Conservation (phyloP, 2,113 vertebrate genomes). For the Cromileptes altivelis region DNA sequence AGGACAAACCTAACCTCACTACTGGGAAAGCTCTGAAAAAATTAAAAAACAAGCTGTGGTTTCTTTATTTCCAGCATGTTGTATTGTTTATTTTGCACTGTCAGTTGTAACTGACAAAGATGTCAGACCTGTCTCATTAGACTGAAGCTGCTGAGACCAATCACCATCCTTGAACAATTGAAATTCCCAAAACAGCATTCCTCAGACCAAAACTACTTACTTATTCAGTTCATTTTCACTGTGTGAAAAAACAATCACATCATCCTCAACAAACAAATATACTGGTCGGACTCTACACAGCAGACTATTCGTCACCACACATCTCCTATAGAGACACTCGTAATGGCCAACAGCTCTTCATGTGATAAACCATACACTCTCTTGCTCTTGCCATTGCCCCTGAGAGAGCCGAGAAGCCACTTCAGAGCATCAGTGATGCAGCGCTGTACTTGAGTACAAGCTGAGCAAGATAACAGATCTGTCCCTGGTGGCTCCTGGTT, state of each 20-base stretch:
- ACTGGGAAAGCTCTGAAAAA: not conserved
- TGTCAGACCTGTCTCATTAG: not conserved
- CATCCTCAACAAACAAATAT: not conserved
- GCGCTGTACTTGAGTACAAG: conserved; percentile 13
- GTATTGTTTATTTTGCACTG: not conserved
- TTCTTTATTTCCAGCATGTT: not conserved
- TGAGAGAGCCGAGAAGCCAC: conserved; percentile 49
- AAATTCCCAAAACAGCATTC: not conserved
- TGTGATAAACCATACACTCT: conserved; percentile 31
- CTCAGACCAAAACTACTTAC: not conserved
- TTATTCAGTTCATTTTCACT: not conserved
- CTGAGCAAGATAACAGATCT: conserved; percentile 55
- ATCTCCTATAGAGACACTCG: not conserved
- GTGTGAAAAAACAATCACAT: not conserved
- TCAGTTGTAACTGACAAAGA: not conserved
- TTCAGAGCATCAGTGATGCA: conserved; percentile 45
- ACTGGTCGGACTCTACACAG: not conserved
- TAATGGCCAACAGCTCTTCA: conserved; percentile 41
- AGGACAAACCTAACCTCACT: not conserved
- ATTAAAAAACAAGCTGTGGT: not conserved
- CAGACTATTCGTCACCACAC: not conserved
- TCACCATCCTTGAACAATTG: not conserved
- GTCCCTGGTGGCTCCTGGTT: conserved; percentile 46
- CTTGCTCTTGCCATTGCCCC: conserved; percentile 4
- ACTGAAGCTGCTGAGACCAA: not conserved